Evolutionary conservation across 2,113 vertebrate genomes (phyloP), one percentile per base, ranked within the genome.

Genomic region (Clarias batrachus): DNA sequence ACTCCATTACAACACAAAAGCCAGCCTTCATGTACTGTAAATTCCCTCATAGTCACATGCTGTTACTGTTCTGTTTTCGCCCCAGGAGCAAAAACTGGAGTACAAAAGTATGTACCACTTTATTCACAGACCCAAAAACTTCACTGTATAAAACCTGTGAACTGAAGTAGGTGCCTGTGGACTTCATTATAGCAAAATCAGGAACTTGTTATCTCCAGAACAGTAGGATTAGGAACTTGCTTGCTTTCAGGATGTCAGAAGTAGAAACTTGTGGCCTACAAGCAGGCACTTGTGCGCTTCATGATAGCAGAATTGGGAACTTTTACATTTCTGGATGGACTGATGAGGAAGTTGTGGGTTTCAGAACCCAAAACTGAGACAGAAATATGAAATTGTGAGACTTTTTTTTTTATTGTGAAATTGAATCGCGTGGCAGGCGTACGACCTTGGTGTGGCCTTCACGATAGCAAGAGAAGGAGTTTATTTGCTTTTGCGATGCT

Each of bases 1-100:
- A 74, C 68, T 6, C 13, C 83, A 74, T 84, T 84, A 68, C 52
- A 3, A 21, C 27, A 60, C 82, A 59, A 83, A 37, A 25, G n/a
- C 27, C n/a, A 30, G 25, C 1, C 62, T 82, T 70, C n/a, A 1
- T 30, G 33, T 16, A 48, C 21, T 48, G 59, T 71, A 14, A 57
- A 37, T 25, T 33, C 6, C 0, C 16, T 48, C n/a, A 71, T 1
- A 17, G 52, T 83, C 41, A 30, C 4, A 30, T 12, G 82, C 4
- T 56, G 19, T 6, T 27, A 68, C 1, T 8, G 48, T 33, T 33
- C 56, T 41, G 30, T n/a, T 73, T 10, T 37, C 13, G 13, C 23
- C 25, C 48, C 25, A 52, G 11, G 73, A 76, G 41, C 3, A 0
- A 30, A 23, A 76, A 48, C 17, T 23, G 70, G 23, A 19, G 3